These are phyloP conservation scores for Metridium senile DNA, from an alignment of 92 coral and sea anemone genomes.

Conservation along the genomic window DNA sequence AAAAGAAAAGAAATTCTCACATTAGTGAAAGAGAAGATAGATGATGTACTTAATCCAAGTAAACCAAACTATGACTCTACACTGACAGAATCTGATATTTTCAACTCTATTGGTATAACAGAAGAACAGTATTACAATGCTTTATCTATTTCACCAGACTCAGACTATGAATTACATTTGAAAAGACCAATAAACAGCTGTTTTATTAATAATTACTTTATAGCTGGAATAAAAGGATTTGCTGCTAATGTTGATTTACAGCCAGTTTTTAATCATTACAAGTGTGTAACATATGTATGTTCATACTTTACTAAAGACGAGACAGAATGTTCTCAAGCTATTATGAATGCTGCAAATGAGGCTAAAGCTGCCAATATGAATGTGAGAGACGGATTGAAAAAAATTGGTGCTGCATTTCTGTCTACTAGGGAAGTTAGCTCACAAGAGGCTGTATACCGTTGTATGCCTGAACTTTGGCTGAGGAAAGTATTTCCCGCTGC, in stretches of 20 bases:
- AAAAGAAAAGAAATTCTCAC: no score
- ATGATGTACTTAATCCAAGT: no score
- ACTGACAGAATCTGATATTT: background rate
- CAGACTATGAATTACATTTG: conserved; percentile 64
- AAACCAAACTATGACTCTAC: background rate
- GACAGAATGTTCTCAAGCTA: conserved; percentile 37
- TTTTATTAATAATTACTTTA: conserved; percentile 5
- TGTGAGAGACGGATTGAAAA: conserved; percentile 26
- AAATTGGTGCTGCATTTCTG: conserved; percentile 40
- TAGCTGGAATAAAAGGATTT: background rate
- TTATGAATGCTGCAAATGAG: background rate
- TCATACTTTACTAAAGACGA: background rate
- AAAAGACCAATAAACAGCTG: conserved; percentile 54
- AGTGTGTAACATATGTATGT: background rate
- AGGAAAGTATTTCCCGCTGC: conserved; percentile 24
- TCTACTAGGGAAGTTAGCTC: conserved; percentile 35
- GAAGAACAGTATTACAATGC: background rate
- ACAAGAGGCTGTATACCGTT: conserved; percentile 30
- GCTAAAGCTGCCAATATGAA: background rate
- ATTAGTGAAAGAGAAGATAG: no score
- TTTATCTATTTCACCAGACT: conserved; percentile 64
- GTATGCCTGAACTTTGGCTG: conserved; percentile 40
- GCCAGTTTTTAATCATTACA: background rate
- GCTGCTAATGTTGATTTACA: background rate
- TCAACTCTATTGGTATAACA: background rate